These are phyloP conservation scores for Xiphorhynchus elegans DNA, from an alignment of 2,113 vertebrate genomes.

Conservation along the genomic window DNA sequence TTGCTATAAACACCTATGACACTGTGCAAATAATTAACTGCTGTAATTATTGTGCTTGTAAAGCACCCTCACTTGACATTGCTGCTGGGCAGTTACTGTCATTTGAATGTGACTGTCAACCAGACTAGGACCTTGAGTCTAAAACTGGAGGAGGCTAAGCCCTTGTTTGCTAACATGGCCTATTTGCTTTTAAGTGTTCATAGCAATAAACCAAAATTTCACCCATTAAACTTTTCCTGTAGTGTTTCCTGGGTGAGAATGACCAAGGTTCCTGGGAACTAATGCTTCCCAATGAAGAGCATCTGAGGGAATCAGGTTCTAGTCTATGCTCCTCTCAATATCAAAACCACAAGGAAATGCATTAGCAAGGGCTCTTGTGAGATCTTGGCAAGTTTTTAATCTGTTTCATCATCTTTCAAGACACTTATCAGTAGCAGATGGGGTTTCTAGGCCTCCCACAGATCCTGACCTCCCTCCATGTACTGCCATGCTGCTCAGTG, in stretches of 20 bases:
- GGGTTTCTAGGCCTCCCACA: neutral
- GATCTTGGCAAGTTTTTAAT: neutral
- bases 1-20: constrained; percentile 22
- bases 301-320: neutral
- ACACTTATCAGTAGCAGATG: neutral
- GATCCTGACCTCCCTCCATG: neutral
- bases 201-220: neutral
- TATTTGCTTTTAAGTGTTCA: neutral
- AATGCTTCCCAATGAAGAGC: rapidly evolving
- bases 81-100: neutral
- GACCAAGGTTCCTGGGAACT: neutral
- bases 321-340: neutral
- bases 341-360: neutral
- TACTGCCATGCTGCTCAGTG: neutral
- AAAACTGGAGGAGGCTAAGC: neutral
- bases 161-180: neutral
- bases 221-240: neutral
- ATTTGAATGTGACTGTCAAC: neutral
- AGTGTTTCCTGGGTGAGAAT: neutral
- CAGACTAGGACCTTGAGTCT: neutral
- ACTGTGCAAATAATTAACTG: constrained; percentile 43
- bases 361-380: neutral
- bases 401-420: neutral
- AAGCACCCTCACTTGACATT: constrained; percentile 1
- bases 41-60: neutral